phyloP scores from a whole-genome alignment of 2,888 invertebrate species.

The Escarpia spicata region DNA sequence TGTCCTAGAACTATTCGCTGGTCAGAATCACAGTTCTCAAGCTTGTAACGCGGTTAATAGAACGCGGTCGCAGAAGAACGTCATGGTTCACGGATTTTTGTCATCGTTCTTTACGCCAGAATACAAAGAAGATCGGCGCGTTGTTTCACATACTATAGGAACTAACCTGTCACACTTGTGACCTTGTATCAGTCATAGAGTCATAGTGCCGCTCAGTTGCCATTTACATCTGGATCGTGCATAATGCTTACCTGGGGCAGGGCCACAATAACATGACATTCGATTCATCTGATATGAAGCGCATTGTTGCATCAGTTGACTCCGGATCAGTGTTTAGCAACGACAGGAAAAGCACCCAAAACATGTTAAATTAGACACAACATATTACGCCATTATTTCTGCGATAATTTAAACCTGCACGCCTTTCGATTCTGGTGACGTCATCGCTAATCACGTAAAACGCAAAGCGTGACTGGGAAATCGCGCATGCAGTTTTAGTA shows the following conservation, averaged over 20 bases:
- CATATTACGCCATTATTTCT: conserved; percentile 5
- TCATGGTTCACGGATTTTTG: too few relatives aligned
- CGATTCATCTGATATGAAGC: neutral
- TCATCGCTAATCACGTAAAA: neutral
- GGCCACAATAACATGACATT: neutral
- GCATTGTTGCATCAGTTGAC: neutral
- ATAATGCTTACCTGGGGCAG: neutral
- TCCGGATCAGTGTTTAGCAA: neutral
- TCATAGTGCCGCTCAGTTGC: neutral
- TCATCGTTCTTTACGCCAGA: too few relatives aligned
- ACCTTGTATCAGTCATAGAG: too few relatives aligned
- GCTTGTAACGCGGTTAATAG: too few relatives aligned
- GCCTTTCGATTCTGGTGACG: neutral
- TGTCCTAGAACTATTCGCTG: too few relatives aligned
- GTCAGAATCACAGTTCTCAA: too few relatives aligned
- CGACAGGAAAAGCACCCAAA: conserved; percentile 6
- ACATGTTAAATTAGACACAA: neutral
- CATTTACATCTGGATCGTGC: neutral
- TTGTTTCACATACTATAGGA: too few relatives aligned
- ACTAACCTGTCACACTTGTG: neutral
- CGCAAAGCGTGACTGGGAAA: neutral
- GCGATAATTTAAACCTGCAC: conserved; percentile 5
- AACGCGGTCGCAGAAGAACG: too few relatives aligned
- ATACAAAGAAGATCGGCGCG: too few relatives aligned
- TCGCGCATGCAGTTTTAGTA: neutral